Evolutionary conservation across 2,888 invertebrate species (phyloP).

Genomic region (Dynastes tityus): DNA sequence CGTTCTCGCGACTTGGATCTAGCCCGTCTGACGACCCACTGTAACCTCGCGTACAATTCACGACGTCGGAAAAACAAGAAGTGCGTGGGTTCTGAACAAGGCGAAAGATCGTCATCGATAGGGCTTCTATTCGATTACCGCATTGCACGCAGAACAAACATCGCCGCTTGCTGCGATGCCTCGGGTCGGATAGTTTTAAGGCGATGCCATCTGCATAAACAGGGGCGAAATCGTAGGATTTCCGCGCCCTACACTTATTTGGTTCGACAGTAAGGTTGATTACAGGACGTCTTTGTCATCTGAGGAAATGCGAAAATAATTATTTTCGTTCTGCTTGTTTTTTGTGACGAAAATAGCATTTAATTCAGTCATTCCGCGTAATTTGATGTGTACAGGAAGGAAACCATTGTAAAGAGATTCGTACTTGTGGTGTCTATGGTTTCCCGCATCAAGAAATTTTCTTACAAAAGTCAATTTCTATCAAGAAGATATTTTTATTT

Average conservation of each 20-base stretch:
- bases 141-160: constrained; percentile 24
- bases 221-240: constrained; percentile 14
- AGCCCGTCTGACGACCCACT: background rate
- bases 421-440: too few species aligned
- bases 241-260: background rate
- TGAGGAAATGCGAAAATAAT: background rate
- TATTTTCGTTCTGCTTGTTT: background rate
- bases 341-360: background rate
- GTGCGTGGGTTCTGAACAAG: background rate
- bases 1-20: background rate
- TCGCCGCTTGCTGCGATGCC: background rate
- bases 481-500: too few species aligned
- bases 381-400: background rate
- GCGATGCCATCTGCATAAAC: constrained; percentile 32
- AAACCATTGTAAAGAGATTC: too few species aligned
- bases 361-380: background rate
- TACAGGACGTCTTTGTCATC: background rate
- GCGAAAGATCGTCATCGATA: constrained; percentile 26
- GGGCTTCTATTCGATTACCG: constrained; percentile 35
- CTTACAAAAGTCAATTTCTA: too few species aligned
- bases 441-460: too few species aligned
- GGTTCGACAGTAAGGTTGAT: background rate
- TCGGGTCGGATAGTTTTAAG: background rate
- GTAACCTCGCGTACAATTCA: background rate
- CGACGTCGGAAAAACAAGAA: constrained; percentile 1